Evolutionary conservation across 2,113 vertebrate species (phyloP).

Genomic region (Herpailurus yagouaroundi): DNA sequence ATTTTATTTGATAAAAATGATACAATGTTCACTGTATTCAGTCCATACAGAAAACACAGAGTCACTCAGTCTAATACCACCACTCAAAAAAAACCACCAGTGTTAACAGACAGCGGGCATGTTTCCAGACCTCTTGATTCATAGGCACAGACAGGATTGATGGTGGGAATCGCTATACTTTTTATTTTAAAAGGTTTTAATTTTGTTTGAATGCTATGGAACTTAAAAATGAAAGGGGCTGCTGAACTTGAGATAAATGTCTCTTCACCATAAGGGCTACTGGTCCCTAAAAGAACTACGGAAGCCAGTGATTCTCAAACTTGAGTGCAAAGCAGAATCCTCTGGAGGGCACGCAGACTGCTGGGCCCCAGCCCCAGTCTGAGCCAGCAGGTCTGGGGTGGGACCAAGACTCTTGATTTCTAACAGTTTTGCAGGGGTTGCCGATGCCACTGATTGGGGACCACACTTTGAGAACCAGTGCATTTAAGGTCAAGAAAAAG

Average conservation of each 20-base stretch:
- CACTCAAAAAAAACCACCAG: not conserved
- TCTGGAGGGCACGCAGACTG: not conserved
- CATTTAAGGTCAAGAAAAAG: not conserved
- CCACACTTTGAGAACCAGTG: not conserved
- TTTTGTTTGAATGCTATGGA: not conserved
- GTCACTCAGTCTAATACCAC: not conserved
- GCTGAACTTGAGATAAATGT: not conserved
- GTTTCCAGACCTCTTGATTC: not conserved
- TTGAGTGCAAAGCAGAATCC: not conserved
- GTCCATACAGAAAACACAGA: constrained; percentile 1
- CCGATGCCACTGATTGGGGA: not conserved
- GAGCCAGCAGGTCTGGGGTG: not conserved
- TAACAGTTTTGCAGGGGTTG: constrained; percentile 11
- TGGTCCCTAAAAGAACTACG: not conserved
- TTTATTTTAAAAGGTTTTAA: not conserved
- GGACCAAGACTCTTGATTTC: not conserved
- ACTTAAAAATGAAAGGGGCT: not conserved
- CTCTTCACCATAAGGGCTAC: not conserved
- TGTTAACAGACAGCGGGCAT: not conserved
- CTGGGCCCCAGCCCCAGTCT: not conserved
- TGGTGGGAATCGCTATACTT: not conserved
- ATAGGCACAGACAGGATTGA: not conserved
- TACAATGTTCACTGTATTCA: not conserved
- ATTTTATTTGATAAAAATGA: constrained; percentile 45
- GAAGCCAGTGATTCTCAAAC: not conserved